Evolutionary conservation across 2,888 invertebrate genomes (phyloP).

Genomic region (Amphipoea lucens): DNA sequence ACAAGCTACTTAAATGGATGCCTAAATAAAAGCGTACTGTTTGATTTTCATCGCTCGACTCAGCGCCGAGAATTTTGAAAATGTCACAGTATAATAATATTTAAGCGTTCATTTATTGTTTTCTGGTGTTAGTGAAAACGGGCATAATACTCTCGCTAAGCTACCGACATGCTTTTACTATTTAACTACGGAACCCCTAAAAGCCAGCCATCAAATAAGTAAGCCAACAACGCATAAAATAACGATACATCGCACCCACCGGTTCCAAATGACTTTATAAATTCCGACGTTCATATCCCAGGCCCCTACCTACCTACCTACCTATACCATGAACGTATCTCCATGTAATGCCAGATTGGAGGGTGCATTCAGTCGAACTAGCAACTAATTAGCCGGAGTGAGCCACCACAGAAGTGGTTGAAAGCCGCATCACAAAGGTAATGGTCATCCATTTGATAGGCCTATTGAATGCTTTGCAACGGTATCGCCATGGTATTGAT

Average conservation of each 20-base stretch:
- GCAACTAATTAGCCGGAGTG: conserved; percentile 73
- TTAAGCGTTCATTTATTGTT: neutral
- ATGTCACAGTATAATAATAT: neutral
- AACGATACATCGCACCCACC: neutral
- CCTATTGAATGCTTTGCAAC: conserved; percentile 59
- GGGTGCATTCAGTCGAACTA: conserved; percentile 65
- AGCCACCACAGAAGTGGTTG: conserved; percentile 62
- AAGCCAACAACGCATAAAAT: neutral
- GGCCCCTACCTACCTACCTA: neutral
- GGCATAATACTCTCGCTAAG: neutral
- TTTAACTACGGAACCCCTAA: neutral
- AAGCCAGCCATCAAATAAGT: conserved; percentile 5
- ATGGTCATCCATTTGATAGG: conserved; percentile 67
- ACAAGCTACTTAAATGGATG: neutral
- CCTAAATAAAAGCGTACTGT: neutral
- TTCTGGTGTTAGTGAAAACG: neutral
- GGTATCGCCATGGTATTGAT: conserved; percentile 45
- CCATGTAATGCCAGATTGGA: conserved; percentile 57
- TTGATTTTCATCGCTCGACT: neutral
- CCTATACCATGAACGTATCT: conserved; percentile 35
- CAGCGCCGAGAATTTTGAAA: neutral
- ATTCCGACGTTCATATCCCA: conserved; percentile 22
- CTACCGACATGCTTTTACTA: neutral
- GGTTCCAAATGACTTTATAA: conserved; percentile 23
- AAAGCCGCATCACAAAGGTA: conserved; percentile 73